Evolutionary conservation across 2,797 vertebrate genomes (phyloP).

Genomic region (Lepilemur septentrionalis): DNA sequence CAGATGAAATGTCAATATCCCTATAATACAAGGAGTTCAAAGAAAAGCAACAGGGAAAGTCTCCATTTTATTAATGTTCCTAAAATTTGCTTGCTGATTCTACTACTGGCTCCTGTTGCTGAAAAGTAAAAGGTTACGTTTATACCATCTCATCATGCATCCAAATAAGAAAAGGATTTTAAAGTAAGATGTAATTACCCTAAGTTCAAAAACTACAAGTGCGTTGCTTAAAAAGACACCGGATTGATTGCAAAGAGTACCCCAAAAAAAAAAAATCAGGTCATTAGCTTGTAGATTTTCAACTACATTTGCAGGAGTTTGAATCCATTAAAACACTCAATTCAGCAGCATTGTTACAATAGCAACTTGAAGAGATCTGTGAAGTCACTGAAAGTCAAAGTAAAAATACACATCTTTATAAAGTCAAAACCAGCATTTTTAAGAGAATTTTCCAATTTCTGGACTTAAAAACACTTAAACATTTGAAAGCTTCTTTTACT

Average conservation of each 20-base stretch:
- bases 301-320: slow-evolving; percentile 51
- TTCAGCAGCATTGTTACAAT: neutral
- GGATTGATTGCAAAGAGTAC: slow-evolving; percentile 68
- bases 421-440: slow-evolving; percentile 43
- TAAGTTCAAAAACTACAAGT: slow-evolving; percentile 71
- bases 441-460: neutral
- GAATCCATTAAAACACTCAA: slow-evolving; percentile 62
- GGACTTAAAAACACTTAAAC: neutral
- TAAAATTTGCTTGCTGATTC: neutral
- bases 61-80: neutral
- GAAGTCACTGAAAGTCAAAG: slow-evolving; percentile 9
- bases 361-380: neutral
- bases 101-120: neutral
- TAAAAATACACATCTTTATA: slow-evolving; percentile 7
- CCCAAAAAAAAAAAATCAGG: neutral
- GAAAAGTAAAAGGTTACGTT: slow-evolving; percentile 23
- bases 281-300: slow-evolving; percentile 62
- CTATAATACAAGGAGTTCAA: neutral
- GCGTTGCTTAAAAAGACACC: slow-evolving; percentile 60
- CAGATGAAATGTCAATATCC: neutral
- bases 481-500: neutral
- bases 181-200: slow-evolving; percentile 78
- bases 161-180: slow-evolving; percentile 73
- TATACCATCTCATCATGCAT: slow-evolving; percentile 42
- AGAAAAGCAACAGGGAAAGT: neutral